Conservation (phyloP, 2,797 vertebrate species). For the Alcedo atthis region DNA sequence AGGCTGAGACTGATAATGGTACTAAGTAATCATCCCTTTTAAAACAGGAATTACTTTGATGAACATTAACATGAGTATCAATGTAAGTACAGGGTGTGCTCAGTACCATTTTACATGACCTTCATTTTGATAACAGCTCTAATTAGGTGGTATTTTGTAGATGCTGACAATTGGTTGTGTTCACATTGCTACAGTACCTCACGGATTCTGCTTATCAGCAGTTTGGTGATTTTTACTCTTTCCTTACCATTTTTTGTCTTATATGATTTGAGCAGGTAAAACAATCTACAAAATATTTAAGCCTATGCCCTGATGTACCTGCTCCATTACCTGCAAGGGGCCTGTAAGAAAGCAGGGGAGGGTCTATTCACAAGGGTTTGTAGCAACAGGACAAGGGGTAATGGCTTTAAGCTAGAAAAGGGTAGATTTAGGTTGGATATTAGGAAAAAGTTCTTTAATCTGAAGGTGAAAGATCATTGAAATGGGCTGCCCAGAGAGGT, state of each 20-base stretch:
- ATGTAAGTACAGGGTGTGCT: constrained; percentile 49
- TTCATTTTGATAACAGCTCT: constrained; percentile 57
- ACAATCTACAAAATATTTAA: not conserved
- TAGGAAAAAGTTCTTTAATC: too few species aligned
- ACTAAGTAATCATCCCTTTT: constrained; percentile 63
- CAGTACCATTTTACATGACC: constrained; percentile 68
- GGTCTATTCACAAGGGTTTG: too few species aligned
- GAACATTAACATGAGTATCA: constrained; percentile 70
- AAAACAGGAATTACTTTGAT: constrained; percentile 73
- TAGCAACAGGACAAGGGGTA: too few species aligned
- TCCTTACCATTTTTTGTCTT: not conserved
- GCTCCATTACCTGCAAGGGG: too few species aligned
- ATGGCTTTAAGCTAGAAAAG: too few species aligned
- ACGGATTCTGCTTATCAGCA: not conserved
- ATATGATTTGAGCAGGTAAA: not conserved
- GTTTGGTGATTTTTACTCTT: not conserved
- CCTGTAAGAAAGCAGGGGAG: too few species aligned
- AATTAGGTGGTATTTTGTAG: constrained; percentile 58
- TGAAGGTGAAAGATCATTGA: too few species aligned
- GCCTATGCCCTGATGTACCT: not conserved
- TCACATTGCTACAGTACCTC: not conserved
- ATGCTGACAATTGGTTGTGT: not conserved
- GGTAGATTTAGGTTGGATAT: too few species aligned
- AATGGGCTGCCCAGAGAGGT: too few species aligned
- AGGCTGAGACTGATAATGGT: constrained; percentile 61